Evolutionary conservation across 2,113 vertebrate genomes (phyloP).

Genomic region (Odontesthes bonariensis): DNA sequence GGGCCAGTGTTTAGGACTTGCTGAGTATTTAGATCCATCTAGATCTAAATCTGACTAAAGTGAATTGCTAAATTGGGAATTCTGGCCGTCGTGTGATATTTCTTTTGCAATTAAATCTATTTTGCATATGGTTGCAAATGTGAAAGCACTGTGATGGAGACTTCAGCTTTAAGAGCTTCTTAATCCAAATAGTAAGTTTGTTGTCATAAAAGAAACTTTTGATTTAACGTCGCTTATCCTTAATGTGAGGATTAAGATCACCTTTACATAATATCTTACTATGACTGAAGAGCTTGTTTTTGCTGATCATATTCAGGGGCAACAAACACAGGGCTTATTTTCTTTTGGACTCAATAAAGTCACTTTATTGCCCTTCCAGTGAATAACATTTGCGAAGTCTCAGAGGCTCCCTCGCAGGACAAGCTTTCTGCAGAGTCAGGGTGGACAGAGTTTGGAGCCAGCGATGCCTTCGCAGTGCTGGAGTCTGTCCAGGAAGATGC

Average conservation of each 20-base stretch:
- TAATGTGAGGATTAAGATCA: too few species aligned
- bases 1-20: conserved; percentile 39
- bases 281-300: neutral
- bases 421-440: conserved; percentile 28
- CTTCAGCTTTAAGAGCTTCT: neutral
- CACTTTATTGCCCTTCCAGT: conserved; percentile 36
- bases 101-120: neutral
- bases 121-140: too few species aligned
- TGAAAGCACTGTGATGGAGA: too few species aligned
- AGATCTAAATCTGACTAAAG: neutral
- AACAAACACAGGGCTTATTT: conserved; percentile 16
- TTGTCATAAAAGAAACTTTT: too few species aligned
- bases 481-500: conserved; percentile 43
- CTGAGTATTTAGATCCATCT: conserved; percentile 10
- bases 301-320: conserved; percentile 15
- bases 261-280: too few species aligned
- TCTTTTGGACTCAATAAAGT: conserved; percentile 1
- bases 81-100: neutral
- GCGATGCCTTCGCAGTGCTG: conserved; percentile 21
- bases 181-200: neutral
- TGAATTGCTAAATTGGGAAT: neutral
- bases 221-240: neutral
- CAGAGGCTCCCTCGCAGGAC: conserved; percentile 6
- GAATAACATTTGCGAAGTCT: conserved; percentile 44
- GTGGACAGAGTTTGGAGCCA: conserved; percentile 25